Percentiles rank a stretch among this genome's conserved stretches.
These are phyloP conservation scores for Seriola rivoliana DNA, from an alignment of 2,113 vertebrate genomes.

Conservation along the genomic window DNA sequence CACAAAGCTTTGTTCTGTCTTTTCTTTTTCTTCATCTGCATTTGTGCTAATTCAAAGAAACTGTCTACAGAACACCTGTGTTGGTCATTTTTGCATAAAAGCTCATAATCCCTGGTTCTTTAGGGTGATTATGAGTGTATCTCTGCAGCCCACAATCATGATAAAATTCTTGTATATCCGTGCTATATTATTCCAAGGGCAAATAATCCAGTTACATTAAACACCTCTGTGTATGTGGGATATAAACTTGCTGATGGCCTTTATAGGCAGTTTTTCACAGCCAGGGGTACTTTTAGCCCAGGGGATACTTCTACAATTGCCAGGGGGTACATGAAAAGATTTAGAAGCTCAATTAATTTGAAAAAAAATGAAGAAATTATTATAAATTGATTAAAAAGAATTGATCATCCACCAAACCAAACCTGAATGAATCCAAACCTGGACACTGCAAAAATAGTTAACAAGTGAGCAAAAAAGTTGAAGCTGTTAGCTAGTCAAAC, in stretches of 20 bases:
- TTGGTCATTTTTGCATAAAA: conserved; percentile 1
- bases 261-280: conserved; percentile 9
- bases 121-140: conserved; percentile 12
- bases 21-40: not conserved
- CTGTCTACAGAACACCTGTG: not conserved
- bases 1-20: conserved; percentile 11
- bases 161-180: not conserved
- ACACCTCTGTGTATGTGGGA: not conserved
- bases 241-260: conserved; percentile 8
- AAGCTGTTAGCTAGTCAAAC: not conserved
- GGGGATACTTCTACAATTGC: not conserved
- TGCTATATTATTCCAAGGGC: not conserved
- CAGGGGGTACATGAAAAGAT: not conserved
- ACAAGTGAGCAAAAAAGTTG: no score
- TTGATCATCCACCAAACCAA: no score
- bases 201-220: conserved; percentile 25
- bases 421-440: not conserved
- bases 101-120: not conserved
- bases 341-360: not conserved
- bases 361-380: not conserved
- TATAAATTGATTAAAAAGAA: not conserved
- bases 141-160: conserved; percentile 16
- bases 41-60: not conserved
- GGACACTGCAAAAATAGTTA: not conserved
- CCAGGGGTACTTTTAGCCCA: not conserved